Evolutionary conservation across 1,140 invertebrate species (phyloP), one percentile per base, ranked within the genome.

Genomic region (Heterodera carotae): DNA sequence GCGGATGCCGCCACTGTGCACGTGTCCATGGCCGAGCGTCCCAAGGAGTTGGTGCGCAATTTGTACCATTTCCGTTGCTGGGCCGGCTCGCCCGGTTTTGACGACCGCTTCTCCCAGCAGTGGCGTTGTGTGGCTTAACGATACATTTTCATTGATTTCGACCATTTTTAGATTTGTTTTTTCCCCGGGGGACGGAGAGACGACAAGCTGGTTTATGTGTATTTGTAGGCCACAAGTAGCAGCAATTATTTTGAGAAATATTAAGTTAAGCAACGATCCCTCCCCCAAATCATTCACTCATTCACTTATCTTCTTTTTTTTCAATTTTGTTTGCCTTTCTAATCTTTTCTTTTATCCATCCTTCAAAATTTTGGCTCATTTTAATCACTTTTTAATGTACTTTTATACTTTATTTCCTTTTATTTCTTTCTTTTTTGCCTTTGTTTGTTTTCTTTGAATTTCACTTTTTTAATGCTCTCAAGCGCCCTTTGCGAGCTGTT

Each of bases 1-100:
- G 77, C 75, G 25, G 84, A 85, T 56, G 74, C 81, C 3, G 39
- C 69, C 18, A 56, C 22, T 25, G 48, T 27, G 29, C 43, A 33
- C 22, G 22, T 53, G 22, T 36, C 33, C 8, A n/a, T 29, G 15
- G 15, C 48, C 12, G 70, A 83, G 5, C 73, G 62, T 27, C 78
- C 71, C 22, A 60, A 76, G 34, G 62, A 66, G 33, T 34, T 85
- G 33, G 75, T 77, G 48, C 76, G 80, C 48, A 83, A 85, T 59
- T 36, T 85, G 15, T 87, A 87, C 74, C 78, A 85, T 53, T 85
- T 85, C 72, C 85, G 84, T n/a, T 86, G 85, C 69, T 85, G 84
- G 84, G 82, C 82, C 27, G 84, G 84, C n/a, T 79, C 84, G 25
- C 78, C 80, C 36, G 84, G 84, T 25, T 85, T 85, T 67, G 84